Evolutionary conservation across 2,888 invertebrate species (phyloP), one percentile per base, ranked within the genome.

Genomic region (Arenicola marina): DNA sequence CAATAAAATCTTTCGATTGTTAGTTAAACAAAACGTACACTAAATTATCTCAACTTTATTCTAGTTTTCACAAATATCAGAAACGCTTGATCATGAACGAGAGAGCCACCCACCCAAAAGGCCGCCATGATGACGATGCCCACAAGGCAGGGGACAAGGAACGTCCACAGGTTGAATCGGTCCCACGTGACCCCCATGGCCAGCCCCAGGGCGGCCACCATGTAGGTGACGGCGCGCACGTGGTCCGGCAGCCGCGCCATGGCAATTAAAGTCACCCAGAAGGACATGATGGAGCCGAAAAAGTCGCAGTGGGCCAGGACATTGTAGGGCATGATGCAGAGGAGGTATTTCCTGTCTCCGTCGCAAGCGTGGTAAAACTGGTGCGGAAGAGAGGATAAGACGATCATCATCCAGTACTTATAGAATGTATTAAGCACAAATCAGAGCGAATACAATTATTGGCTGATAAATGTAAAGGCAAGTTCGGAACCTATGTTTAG

Each of bases 361-460:
- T 95, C 94, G 81, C 95, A 95, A 0, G 93, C 93, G 82, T 95
- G 95, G 85, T 94, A 95, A 82, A 94, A 92, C 85, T 85, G 76
- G 53, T 34, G 26, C 56, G 38, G 21, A 21, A 21, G 21, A 24
- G 11, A 48, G 11, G 21, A 48, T 24, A n/a, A n/a, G n/a, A n/a
- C n/a, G n/a, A n/a, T n/a, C n/a, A n/a, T n/a, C n/a, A n/a, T n/a
- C n/a, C n/a, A n/a, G n/a, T n/a, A n/a, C n/a, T n/a, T n/a, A n/a
- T n/a, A n/a, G n/a, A n/a, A n/a, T n/a, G n/a, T n/a, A n/a, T n/a
- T n/a, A n/a, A n/a, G n/a, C n/a, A n/a, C n/a, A n/a, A n/a, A n/a
- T n/a, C n/a, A n/a, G n/a, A n/a, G n/a, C n/a, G n/a, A n/a, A n/a
- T n/a, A n/a, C n/a, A n/a, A n/a, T n/a, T n/a, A n/a, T n/a, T n/a